phyloP scores from a whole-genome alignment of 2,888 invertebrate genomes.

The Epiblema foenella region DNA sequence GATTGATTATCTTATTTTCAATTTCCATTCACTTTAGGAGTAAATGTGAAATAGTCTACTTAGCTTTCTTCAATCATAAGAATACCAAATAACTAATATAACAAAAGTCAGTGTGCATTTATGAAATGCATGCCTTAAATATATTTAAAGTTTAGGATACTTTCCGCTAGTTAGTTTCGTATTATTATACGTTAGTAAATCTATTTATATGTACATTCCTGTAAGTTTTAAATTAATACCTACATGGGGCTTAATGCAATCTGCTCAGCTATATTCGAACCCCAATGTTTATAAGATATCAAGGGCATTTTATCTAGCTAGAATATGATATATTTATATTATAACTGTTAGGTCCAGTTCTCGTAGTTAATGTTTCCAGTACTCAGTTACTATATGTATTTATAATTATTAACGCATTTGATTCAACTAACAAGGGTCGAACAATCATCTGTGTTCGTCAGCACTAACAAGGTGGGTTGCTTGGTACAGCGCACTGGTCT shows the following conservation, averaged over 20 bases:
- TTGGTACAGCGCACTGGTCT: slow-evolving; percentile 51
- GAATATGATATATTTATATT: slow-evolving; percentile 41
- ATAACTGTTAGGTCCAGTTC: slow-evolving; percentile 31
- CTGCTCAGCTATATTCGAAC: slow-evolving; percentile 48
- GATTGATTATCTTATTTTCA: slow-evolving; percentile 46
- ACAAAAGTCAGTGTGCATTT: slow-evolving; percentile 72
- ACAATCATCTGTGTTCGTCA: slow-evolving; percentile 42
- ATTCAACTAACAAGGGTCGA: slow-evolving; percentile 38
- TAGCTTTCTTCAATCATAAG: slow-evolving; percentile 38
- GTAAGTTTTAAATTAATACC: slow-evolving; percentile 51
- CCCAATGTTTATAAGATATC: slow-evolving; percentile 49
- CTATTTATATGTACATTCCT: slow-evolving; percentile 66
- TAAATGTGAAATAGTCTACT: slow-evolving; percentile 34
- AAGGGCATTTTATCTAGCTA: slow-evolving; percentile 28
- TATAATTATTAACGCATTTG: slow-evolving; percentile 40
- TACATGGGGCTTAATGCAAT: slow-evolving; percentile 51
- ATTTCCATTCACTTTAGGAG: slow-evolving; percentile 36
- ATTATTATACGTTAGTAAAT: slow-evolving; percentile 55
- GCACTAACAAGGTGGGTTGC: slow-evolving; percentile 61
- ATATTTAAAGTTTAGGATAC: slow-evolving; percentile 56
- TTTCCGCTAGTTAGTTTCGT: slow-evolving; percentile 64
- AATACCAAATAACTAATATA: slow-evolving; percentile 42
- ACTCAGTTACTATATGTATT: slow-evolving; percentile 35
- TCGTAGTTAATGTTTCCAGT: slow-evolving; percentile 38
- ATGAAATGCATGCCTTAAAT: slow-evolving; percentile 66